These are phyloP conservation scores for Varanus komodoensis DNA, from an alignment of 2,113 vertebrate genomes.

Conservation along the genomic window DNA sequence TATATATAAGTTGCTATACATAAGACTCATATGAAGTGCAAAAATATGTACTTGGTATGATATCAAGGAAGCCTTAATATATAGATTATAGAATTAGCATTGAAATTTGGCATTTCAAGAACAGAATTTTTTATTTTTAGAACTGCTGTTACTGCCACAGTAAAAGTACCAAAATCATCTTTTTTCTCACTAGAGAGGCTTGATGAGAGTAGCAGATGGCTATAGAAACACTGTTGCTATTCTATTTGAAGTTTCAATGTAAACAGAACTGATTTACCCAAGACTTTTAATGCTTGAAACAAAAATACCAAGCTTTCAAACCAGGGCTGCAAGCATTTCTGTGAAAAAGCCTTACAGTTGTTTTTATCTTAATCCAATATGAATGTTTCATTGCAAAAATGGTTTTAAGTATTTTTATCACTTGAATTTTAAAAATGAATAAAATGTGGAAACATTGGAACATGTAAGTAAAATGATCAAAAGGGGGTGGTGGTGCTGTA, in stretches of 20 bases:
- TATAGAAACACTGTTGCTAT: constrained; percentile 75
- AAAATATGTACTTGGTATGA: constrained; percentile 60
- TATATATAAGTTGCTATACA: constrained; percentile 52
- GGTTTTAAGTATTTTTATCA: background rate
- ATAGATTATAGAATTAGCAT: constrained; percentile 70
- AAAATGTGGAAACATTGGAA: background rate
- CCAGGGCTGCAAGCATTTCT: constrained; percentile 35
- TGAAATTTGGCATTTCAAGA: constrained; percentile 74
- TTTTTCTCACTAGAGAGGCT: constrained; percentile 74
- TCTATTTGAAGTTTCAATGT: constrained; percentile 79
- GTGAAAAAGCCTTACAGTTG: constrained; percentile 25
- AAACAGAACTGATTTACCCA: constrained; percentile 74
- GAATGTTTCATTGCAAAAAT: constrained; percentile 16
- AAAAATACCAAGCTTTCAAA: constrained; percentile 50
- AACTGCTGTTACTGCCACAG: constrained; percentile 77
- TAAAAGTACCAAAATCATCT: constrained; percentile 75
- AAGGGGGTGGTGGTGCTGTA: background rate
- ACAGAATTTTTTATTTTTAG: constrained; percentile 80
- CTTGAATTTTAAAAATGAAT: background rate
- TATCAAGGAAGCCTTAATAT: constrained; percentile 58
- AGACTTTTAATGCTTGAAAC: constrained; percentile 62
- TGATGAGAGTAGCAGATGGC: constrained; percentile 78
- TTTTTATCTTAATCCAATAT: background rate
- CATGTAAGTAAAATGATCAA: background rate
- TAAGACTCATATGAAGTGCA: constrained; percentile 63